Conservation (phyloP, 1,140 invertebrate species). For the Megathymus violae region DNA sequence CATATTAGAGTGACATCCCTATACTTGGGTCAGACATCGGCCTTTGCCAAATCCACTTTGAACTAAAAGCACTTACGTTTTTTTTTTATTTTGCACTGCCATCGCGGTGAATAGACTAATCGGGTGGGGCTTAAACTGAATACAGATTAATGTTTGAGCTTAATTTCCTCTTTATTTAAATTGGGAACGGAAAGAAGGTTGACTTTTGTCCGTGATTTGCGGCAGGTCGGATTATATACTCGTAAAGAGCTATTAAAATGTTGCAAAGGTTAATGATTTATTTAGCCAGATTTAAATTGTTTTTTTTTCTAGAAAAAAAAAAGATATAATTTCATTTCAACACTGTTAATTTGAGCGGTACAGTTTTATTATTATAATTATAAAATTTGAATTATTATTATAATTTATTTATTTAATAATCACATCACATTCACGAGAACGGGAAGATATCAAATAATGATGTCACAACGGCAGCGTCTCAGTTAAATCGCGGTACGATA, state of each 20-base stretch:
- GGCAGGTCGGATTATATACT: conserved; percentile 1
- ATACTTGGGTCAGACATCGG: conserved; percentile 1
- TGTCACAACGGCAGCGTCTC: no score
- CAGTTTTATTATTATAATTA: no score
- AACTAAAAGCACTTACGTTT: conserved; percentile 28
- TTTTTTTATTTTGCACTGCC: conserved; percentile 19
- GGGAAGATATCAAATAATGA: no score
- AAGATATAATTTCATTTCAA: no score
- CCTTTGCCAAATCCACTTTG: conserved; percentile 33
- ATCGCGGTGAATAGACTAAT: conserved; percentile 32
- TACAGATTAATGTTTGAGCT: conserved; percentile 30
- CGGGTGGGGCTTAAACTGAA: conserved; percentile 25
- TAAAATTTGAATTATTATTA: no score
- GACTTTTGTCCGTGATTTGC: conserved; percentile 7
- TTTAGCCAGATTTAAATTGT: background rate
- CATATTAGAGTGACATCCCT: conserved; percentile 14
- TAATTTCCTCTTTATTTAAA: conserved; percentile 27
- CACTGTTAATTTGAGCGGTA: no score
- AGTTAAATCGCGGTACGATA: no score
- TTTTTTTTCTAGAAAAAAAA: background rate
- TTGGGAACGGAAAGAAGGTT: conserved; percentile 3
- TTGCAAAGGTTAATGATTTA: background rate
- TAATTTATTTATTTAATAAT: no score
- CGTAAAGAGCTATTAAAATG: background rate
- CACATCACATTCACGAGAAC: no score